phyloP scores from a whole-genome alignment of 2,113 vertebrate species.

The Lycocorax pyrrhopterus region DNA sequence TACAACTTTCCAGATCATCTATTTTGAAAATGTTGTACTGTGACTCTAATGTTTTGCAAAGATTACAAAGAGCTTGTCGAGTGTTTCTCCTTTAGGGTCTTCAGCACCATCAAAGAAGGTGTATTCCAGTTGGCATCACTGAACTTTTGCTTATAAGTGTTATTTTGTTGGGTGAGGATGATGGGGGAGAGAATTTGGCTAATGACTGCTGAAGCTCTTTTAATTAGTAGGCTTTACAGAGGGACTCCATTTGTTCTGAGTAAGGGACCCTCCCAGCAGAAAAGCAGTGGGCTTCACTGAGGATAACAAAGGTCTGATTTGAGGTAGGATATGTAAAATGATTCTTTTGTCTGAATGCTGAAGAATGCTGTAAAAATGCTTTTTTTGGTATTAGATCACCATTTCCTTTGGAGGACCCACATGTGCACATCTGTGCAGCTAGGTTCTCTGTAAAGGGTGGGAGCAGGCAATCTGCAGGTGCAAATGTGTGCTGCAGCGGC shows the following conservation, averaged over 20 bases:
- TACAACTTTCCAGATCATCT: background rate
- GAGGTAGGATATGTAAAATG: background rate
- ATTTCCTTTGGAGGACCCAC: background rate
- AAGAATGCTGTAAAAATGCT: background rate
- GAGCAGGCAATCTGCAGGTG: background rate
- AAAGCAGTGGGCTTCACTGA: background rate
- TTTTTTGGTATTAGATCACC: background rate
- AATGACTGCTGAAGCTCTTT: background rate
- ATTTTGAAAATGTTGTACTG: background rate
- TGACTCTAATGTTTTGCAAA: background rate
- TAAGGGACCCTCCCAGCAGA: background rate
- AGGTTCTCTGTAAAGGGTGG: background rate
- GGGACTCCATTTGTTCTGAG: background rate
- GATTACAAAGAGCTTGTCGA: background rate
- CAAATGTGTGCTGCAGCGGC: fast-evolving
- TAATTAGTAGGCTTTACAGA: background rate
- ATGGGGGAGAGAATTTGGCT: background rate
- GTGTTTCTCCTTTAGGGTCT: background rate
- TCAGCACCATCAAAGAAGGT: background rate
- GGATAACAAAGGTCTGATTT: background rate
- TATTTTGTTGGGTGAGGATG: background rate
- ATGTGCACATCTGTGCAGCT: background rate
- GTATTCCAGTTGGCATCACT: background rate
- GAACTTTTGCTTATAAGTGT: background rate
- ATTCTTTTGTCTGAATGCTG: background rate